phyloP scores from a whole-genome alignment of 92 coral and sea anemone species.

The Parazoanthus swiftii region DNA sequence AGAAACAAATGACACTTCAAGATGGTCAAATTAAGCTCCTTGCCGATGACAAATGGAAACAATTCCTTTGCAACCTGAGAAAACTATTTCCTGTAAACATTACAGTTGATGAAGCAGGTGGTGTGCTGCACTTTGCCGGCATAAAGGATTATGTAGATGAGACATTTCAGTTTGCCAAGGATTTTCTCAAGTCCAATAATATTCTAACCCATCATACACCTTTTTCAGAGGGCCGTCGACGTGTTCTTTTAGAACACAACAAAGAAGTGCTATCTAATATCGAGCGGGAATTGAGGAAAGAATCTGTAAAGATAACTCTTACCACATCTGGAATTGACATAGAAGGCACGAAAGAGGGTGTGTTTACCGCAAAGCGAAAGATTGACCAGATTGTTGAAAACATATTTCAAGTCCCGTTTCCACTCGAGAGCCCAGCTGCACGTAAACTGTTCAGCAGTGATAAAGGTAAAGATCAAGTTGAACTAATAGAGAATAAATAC shows the following conservation, averaged over 20 bases:
- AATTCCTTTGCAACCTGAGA: slow-evolving; percentile 14
- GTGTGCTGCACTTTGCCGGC: slow-evolving; percentile 55
- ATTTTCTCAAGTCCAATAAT: slow-evolving; percentile 63
- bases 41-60: slow-evolving; percentile 54
- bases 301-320: slow-evolving; percentile 37
- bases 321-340: slow-evolving; percentile 16
- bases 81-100: slow-evolving; percentile 21
- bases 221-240: slow-evolving; percentile 44
- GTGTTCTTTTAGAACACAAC: slow-evolving; percentile 46
- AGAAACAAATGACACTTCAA: slow-evolving; percentile 49
- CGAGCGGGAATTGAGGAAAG: slow-evolving; percentile 35
- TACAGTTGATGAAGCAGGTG: slow-evolving; percentile 30
- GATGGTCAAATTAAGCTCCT: slow-evolving; percentile 51
- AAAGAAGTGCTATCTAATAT: slow-evolving; percentile 43
- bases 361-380: slow-evolving; percentile 62
- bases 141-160: slow-evolving; percentile 48
- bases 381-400: slow-evolving; percentile 33
- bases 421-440: slow-evolving; percentile 63
- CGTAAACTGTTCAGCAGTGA: slow-evolving; percentile 46
- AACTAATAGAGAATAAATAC: slow-evolving; percentile 42
- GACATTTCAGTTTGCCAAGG: slow-evolving; percentile 28
- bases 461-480: slow-evolving; percentile 42
- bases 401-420: slow-evolving; percentile 22
- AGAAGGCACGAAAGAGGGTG: slow-evolving; percentile 23
- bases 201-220: slow-evolving; percentile 42